Evolutionary conservation across 2,888 invertebrate species (phyloP).

Genomic region (Pristionchus entomophagus): DNA sequence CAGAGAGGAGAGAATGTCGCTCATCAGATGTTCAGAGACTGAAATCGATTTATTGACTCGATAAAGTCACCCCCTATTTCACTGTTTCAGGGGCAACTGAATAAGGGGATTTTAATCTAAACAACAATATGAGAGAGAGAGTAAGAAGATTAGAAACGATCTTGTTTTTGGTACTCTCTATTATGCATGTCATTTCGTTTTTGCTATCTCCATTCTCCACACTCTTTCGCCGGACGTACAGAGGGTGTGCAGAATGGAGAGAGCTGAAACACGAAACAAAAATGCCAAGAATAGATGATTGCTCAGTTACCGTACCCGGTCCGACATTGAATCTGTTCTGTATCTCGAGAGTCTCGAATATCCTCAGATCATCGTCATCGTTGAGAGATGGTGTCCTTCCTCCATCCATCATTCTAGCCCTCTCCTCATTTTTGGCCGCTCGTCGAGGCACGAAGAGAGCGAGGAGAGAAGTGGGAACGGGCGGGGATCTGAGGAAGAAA

Average conservation of each 20-base stretch:
- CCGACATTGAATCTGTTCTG: neutral
- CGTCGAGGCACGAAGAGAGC: slow-evolving; percentile 45
- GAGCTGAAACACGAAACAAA: too few relatives aligned
- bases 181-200: neutral
- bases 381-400: neutral
- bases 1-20: neutral
- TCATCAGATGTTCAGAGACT: slow-evolving; percentile 29
- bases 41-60: neutral
- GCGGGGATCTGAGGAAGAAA: neutral
- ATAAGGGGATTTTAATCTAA: too few relatives aligned
- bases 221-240: too few relatives aligned
- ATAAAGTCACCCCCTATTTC: neutral
- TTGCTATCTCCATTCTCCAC: too few relatives aligned
- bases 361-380: slow-evolving; percentile 3
- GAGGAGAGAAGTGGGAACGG: slow-evolving; percentile 45
- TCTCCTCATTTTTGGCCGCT: slow-evolving; percentile 13
- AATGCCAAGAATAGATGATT: too few relatives aligned
- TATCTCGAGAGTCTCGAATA: neutral
- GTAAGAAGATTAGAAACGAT: too few relatives aligned
- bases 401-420: slow-evolving; percentile 5
- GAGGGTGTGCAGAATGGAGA: too few relatives aligned
- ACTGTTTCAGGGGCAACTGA: too few relatives aligned
- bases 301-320: too few relatives aligned
- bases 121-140: too few relatives aligned
- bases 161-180: neutral